Evolutionary conservation across 1,140 invertebrate species (phyloP).

Genomic region (Drosophila nikananu): DNA sequence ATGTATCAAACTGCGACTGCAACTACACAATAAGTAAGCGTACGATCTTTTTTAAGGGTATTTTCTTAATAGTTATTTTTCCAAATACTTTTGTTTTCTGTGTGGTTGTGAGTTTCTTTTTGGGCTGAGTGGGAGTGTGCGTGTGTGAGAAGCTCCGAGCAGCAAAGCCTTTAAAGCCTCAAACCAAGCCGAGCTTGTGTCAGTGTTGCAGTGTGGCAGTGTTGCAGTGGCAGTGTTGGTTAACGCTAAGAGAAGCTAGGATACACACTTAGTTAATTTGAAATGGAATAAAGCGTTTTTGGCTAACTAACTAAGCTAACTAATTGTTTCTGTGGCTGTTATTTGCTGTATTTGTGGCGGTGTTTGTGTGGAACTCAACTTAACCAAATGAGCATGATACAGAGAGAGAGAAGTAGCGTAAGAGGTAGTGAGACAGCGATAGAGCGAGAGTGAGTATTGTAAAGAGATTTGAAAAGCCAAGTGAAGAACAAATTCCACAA

Average conservation of each 20-base stretch:
- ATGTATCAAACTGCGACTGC: conserved; percentile 58
- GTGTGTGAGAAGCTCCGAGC: conserved; percentile 19
- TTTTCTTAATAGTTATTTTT: conserved; percentile 36
- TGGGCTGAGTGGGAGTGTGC: conserved; percentile 34
- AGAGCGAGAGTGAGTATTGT: conserved; percentile 19
- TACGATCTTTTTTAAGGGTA: conserved; percentile 47
- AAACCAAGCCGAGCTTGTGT: conserved; percentile 39
- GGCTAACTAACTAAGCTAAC: conserved; percentile 73
- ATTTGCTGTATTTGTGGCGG: conserved; percentile 39
- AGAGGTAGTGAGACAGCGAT: conserved; percentile 9
- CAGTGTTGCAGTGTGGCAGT: conserved; percentile 15
- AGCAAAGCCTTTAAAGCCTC: conserved; percentile 44
- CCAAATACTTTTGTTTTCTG: conserved; percentile 22
- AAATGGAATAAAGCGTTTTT: conserved; percentile 73
- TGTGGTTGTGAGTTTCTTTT: background rate
- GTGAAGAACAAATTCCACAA: conserved; percentile 3
- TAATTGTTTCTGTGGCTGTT: conserved; percentile 50
- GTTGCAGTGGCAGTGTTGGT: conserved; percentile 45
- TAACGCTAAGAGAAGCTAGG: conserved; percentile 74
- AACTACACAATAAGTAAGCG: conserved; percentile 61
- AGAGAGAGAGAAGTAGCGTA: conserved; percentile 2
- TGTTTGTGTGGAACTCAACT: conserved; percentile 34
- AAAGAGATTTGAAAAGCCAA: conserved; percentile 4
- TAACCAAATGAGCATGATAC: conserved; percentile 48
- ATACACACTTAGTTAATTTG: conserved; percentile 78